Conservation (phyloP, 2,888 invertebrate species). For the Coelogynopora nodosa region DNA sequence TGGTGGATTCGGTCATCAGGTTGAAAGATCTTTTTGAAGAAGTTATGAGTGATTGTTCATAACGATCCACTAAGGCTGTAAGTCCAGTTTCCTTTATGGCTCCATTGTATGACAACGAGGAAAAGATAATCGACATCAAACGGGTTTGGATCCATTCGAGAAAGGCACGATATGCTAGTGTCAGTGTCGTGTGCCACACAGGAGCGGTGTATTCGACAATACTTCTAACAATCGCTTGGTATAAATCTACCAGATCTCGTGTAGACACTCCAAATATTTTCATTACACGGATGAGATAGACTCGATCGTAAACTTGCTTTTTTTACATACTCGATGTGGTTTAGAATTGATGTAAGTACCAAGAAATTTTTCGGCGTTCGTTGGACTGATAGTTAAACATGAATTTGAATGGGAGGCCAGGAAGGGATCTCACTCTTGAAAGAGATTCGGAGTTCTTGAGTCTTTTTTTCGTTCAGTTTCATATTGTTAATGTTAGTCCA, state of each 20-base stretch:
- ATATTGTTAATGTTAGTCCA: neutral
- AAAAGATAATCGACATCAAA: too few species aligned
- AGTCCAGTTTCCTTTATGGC: too few species aligned
- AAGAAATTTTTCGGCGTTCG: neutral
- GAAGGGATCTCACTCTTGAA: neutral
- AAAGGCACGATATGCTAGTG: neutral
- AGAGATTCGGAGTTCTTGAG: neutral
- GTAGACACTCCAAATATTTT: neutral
- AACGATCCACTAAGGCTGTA: too few species aligned
- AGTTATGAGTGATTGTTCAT: too few species aligned
- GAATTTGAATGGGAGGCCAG: neutral
- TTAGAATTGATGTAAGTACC: neutral
- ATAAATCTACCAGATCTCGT: neutral
- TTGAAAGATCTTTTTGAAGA: too few species aligned
- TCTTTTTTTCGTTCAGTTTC: neutral
- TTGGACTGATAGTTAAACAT: neutral
- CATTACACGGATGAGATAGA: neutral
- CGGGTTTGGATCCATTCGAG: neutral
- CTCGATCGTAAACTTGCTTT: neutral
- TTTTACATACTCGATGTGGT: neutral
- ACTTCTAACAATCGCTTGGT: neutral
- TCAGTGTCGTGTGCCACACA: neutral
- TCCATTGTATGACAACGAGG: too few species aligned
- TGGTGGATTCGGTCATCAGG: too few species aligned
- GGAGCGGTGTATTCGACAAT: neutral